Evolutionary conservation across 2,113 vertebrate genomes (phyloP), one percentile per base, ranked within the genome.

Genomic region (Holacanthus passer): DNA sequence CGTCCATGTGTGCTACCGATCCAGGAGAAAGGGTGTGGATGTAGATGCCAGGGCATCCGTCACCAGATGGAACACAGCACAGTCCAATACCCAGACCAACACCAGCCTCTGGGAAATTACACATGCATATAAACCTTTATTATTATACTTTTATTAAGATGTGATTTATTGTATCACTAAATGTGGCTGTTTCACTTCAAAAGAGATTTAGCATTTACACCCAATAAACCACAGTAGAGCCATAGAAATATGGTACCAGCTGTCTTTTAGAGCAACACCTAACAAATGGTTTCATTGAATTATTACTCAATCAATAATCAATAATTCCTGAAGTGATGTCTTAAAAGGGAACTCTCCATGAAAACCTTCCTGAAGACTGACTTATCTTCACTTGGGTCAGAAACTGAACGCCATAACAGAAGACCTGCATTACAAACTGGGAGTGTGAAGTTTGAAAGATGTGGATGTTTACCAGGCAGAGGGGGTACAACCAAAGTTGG

Each of bases 31-130:
- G 96, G 0, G 97, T 96, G 77, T 98, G 97, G 32, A 99, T 96
- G 80, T 97, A 98, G 86, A 99, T 96, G 43, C 96, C 96, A 0
- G 97, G 96, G 81, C 96, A 95, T 43, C 96, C 95, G 9, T 96
- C 96, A 74, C 91, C 93, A 37, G 96, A 93, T 39, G 97, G 97
- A 27, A 99, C 93, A 11, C 96, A 98, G 79, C 98, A 99, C 63
- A 99, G 89, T 22, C 97, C 98, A 0, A 99, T 97, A 6, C 97
- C 98, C 85, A 99, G 94, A 7, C 97, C 98, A 24, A 98, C 97
- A 1, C 97, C 97, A 1, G 94, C 93, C 93, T 99, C 98, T 99
- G 93, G n/a, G 45, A 68, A 41, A 37, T 16, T 1, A 77, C 50
- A 86, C n/a, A 60, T 41, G 50, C 31, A 87, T 24, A 20, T 1